Conservation (phyloP, 2,888 invertebrate species). For the Agrochola macilenta region DNA sequence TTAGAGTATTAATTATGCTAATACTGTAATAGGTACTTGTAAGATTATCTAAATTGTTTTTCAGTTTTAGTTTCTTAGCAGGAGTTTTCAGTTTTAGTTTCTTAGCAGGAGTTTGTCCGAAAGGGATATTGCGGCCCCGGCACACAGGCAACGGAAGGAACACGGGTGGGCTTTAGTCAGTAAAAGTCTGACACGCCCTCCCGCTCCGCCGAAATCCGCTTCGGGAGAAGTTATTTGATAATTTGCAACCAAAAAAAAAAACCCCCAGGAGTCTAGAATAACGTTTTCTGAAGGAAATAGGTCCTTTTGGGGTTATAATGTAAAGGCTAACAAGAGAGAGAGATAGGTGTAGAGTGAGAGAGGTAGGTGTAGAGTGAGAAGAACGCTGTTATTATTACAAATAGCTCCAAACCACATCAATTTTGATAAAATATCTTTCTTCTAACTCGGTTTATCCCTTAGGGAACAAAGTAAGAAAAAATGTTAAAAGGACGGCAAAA, state of each 20-base stretch:
- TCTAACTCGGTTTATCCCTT: slow-evolving; percentile 7
- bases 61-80: slow-evolving; percentile 16
- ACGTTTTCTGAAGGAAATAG: slow-evolving; percentile 8
- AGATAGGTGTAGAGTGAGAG: no score
- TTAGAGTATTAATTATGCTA: slow-evolving; percentile 1
- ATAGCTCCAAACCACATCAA: slow-evolving; percentile 8
- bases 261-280: background rate
- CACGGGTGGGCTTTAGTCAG: no score
- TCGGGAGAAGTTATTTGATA: no score
- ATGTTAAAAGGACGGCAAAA: slow-evolving; percentile 4
- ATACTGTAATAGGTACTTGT: slow-evolving; percentile 3
- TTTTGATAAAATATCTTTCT: slow-evolving; percentile 6
- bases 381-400: slow-evolving; percentile 18
- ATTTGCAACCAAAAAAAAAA: no score
- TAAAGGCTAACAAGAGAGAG: slow-evolving; percentile 10
- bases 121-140: no score
- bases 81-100: no score
- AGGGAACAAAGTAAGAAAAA: slow-evolving; percentile 10
- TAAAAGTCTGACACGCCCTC: no score
- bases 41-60: slow-evolving; percentile 23
- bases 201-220: no score
- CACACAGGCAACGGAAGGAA: no score
- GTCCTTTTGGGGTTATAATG: background rate
- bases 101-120: no score
- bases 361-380: background rate